Conservation (phyloP, 2,888 invertebrate genomes). For the Nemotelus pantherinus region DNA sequence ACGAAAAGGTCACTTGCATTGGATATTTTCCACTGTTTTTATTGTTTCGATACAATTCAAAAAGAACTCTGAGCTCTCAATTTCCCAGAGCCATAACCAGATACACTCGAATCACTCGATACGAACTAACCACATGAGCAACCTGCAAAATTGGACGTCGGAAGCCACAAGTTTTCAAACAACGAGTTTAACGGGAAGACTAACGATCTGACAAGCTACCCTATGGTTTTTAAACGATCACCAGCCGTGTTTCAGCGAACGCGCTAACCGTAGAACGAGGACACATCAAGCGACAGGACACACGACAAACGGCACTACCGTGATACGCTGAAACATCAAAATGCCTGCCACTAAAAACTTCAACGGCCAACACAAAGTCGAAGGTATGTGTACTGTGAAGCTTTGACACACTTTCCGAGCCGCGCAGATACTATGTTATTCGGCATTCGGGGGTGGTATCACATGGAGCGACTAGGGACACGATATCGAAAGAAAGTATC, state of each 20-base stretch:
- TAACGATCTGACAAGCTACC: neutral
- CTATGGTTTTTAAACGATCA: too few relatives aligned
- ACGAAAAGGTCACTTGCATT: neutral
- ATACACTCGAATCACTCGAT: neutral
- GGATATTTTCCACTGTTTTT: constrained; percentile 1
- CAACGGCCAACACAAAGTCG: constrained; percentile 31
- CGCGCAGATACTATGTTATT: constrained; percentile 25
- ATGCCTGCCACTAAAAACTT: constrained; percentile 38
- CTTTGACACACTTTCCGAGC: constrained; percentile 42
- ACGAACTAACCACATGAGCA: neutral
- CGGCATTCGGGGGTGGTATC: constrained; percentile 13
- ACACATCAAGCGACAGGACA: neutral
- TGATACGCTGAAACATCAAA: neutral
- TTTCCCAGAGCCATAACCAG: neutral
- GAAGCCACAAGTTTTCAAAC: neutral
- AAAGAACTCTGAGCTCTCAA: neutral
- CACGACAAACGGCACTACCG: neutral
- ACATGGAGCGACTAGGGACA: too few relatives aligned
- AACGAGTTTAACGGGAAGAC: constrained; percentile 15
- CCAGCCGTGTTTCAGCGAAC: neutral
- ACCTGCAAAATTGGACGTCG: neutral
- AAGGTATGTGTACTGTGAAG: constrained; percentile 16
- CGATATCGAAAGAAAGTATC: too few relatives aligned
- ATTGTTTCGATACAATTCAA: neutral
- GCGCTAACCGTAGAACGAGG: constrained; percentile 15